phyloP scores from a whole-genome alignment of 2,888 invertebrate genomes.

The Eueremaeus valkanovi region DNA sequence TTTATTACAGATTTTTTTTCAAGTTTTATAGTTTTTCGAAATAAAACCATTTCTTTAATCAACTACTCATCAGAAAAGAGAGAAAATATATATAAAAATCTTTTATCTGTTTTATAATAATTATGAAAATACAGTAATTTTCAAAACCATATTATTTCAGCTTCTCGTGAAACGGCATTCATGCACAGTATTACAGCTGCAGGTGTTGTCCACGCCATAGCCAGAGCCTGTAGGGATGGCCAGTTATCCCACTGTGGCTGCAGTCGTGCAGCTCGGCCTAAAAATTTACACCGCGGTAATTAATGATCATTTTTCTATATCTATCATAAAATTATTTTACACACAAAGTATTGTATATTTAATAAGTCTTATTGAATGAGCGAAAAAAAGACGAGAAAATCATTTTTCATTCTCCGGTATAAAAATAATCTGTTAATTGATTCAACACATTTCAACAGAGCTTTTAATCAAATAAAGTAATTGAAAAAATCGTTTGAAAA shows the following conservation, averaged over 20 bases:
- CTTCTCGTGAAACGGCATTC: conserved; percentile 59
- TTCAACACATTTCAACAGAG: background rate
- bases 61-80: too few relatives aligned
- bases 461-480: too few relatives aligned
- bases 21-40: too few relatives aligned
- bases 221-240: conserved; percentile 86
- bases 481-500: too few relatives aligned
- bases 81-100: too few relatives aligned
- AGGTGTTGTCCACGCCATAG: conserved; percentile 76
- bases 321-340: too few relatives aligned
- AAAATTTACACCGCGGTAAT: conserved; percentile 65
- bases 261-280: conserved; percentile 73
- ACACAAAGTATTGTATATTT: background rate
- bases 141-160: conserved; percentile 48
- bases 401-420: background rate
- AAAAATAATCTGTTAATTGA: background rate
- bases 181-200: conserved; percentile 59
- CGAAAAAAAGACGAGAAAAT: background rate
- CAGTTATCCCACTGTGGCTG: conserved; percentile 85
- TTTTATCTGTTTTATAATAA: too few relatives aligned
- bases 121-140: too few relatives aligned
- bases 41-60: too few relatives aligned
- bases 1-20: too few relatives aligned
- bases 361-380: background rate
- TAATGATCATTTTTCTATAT: background rate